These are phyloP conservation scores for Macropodus opercularis DNA, from an alignment of 2,797 vertebrate species.

Conservation along the genomic window DNA sequence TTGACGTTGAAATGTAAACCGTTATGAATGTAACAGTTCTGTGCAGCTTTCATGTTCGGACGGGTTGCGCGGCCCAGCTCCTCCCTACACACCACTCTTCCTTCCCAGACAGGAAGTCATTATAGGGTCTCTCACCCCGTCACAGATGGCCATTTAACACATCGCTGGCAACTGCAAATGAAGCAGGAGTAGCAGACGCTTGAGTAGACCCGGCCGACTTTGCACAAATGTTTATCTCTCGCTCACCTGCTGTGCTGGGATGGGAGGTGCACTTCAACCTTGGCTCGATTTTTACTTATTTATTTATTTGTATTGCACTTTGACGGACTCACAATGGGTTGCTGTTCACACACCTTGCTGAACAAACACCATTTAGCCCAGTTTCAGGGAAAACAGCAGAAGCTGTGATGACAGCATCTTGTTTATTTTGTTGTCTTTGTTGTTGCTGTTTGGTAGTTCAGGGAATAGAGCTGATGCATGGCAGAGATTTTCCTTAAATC, in stretches of 20 bases:
- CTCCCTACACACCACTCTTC: conserved; percentile 48
- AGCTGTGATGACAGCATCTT: neutral
- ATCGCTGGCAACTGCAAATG: conserved; percentile 78
- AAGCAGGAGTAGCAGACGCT: conserved; percentile 66
- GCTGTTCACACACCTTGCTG: conserved; percentile 5
- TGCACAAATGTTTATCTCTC: conserved; percentile 72
- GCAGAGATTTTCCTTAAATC: conserved; percentile 25
- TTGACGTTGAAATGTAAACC: too few relatives aligned
- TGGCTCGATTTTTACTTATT: conserved; percentile 30
- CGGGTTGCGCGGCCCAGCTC: conserved; percentile 32
- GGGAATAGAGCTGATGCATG: conserved; percentile 24
- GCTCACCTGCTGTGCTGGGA: conserved; percentile 66
- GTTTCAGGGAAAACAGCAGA: neutral
- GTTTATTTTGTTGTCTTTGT: conserved; percentile 4
- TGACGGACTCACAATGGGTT: neutral
- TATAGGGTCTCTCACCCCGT: conserved; percentile 69
- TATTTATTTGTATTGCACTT: conserved; percentile 26
- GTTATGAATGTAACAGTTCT: too few relatives aligned
- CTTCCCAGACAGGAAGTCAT: conserved; percentile 75
- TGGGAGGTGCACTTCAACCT: conserved; percentile 47
- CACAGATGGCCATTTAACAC: conserved; percentile 83
- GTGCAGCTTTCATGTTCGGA: conserved; percentile 40
- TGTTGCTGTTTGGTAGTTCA: conserved; percentile 2
- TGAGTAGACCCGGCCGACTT: conserved; percentile 60
- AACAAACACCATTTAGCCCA: conserved; percentile 18